phyloP scores from a whole-genome alignment of 2,888 invertebrate species.

The Dasypolia templi region DNA sequence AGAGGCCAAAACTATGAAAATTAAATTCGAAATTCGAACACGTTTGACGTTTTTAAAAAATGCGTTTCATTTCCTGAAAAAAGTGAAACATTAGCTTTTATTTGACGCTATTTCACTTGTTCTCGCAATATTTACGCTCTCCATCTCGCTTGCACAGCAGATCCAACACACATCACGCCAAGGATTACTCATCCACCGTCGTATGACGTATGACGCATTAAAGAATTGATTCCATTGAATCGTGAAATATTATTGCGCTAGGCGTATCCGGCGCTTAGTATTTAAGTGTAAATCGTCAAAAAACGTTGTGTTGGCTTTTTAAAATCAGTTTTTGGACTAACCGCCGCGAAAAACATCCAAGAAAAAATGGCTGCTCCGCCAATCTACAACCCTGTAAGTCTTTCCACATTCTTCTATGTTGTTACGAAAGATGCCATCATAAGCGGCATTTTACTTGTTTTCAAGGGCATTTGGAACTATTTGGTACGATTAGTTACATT shows the following conservation, averaged over 20 bases:
- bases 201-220: constrained; percentile 85
- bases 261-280: constrained; percentile 75
- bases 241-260: constrained; percentile 71
- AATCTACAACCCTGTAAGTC: constrained; percentile 86
- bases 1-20: neutral
- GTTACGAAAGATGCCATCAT: constrained; percentile 57
- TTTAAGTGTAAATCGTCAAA: constrained; percentile 69
- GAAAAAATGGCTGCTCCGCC: constrained; percentile 79
- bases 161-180: constrained; percentile 51
- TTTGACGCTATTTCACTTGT: constrained; percentile 32
- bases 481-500: constrained; percentile 68
- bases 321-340: constrained; percentile 49
- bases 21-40: constrained; percentile 38
- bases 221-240: constrained; percentile 72
- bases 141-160: constrained; percentile 26
- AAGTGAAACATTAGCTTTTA: constrained; percentile 11
- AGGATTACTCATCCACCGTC: constrained; percentile 70
- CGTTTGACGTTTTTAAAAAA: constrained; percentile 53
- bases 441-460: constrained; percentile 63
- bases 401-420: constrained; percentile 44
- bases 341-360: constrained; percentile 49
- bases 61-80: constrained; percentile 3
- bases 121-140: neutral
- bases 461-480: constrained; percentile 81
- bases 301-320: constrained; percentile 60